Evolutionary conservation across 2,797 vertebrate species (phyloP), one percentile per base, ranked within the genome.

Genomic region (Acridotheres tristis): DNA sequence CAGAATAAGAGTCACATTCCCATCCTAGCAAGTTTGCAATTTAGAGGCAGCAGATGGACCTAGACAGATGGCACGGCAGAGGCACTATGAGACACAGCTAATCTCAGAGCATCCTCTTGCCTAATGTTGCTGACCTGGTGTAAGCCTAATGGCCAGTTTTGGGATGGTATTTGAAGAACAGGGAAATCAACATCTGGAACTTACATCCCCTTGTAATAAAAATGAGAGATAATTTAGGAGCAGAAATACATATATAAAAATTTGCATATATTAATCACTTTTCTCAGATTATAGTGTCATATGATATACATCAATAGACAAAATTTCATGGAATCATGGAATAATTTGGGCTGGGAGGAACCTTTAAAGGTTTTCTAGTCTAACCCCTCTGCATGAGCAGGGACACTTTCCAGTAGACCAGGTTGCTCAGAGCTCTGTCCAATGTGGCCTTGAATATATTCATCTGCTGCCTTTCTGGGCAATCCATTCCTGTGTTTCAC

Each of bases 401-500:
- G 9, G 13, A 38, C 38, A 45, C 19, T 11, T 79, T 58, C 13
- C 45, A 57, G 30, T 23, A 29, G 26, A 48, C 34, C 59, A 72
- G 13, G 6, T 17, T 72, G 10, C 30, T 53, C 29, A 58, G n/a
- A 23, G n/a, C 5, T 26, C n/a, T 58, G 21, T 40, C 51, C 29
- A 47, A 20, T 0, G 0, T 11, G 7, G 12, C 7, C 17, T 53
- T 42, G 38, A 47, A 38, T 16, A 1, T 38, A 40, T 25, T 57
- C 32, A 40, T 29, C 36, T 32, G 16, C 51, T 8, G 5, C 23
- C 40, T n/a, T n/a, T 69, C 40, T 69, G 40, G 10, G 6, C 11
- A 73, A 62, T 7, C 27, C 16, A 8, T 67, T 29, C 30, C 34
- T 58, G 13, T 73, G 34, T 30, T 74, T 74, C 45, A 68, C 10